Evolutionary conservation across 2,888 invertebrate species (phyloP).

Genomic region (Plebejus melissa): DNA sequence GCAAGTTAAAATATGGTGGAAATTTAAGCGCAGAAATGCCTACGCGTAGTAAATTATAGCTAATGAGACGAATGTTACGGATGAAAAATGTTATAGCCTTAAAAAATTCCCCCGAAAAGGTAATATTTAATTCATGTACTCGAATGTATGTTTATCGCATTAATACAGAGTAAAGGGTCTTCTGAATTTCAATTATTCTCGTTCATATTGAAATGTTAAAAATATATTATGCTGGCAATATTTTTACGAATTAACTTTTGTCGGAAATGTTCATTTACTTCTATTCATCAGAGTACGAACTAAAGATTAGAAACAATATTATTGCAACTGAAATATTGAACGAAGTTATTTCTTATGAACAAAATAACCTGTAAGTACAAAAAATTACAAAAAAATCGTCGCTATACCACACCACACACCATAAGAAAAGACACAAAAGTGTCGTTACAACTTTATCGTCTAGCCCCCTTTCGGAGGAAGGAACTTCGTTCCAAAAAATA

Average conservation of each 20-base stretch:
- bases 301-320: not conserved
- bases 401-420: too few species aligned
- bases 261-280: not conserved
- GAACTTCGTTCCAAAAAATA: too few species aligned
- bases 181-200: slow-evolving; percentile 3
- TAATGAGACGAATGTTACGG: slow-evolving; percentile 66
- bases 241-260: not conserved
- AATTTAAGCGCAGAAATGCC: slow-evolving; percentile 61
- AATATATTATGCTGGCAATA: not conserved
- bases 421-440: too few species aligned
- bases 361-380: too few species aligned
- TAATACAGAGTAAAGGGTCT: slow-evolving; percentile 1
- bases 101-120: slow-evolving; percentile 31
- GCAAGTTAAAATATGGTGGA: slow-evolving; percentile 62
- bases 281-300: not conserved
- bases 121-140: slow-evolving; percentile 29
- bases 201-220: not conserved
- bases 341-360: too few species aligned
- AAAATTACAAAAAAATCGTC: too few species aligned
- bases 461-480: too few species aligned
- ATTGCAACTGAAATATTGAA: not conserved
- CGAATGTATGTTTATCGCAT: slow-evolving; percentile 27
- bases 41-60: slow-evolving; percentile 62
- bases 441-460: too few species aligned
- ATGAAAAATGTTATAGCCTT: slow-evolving; percentile 45